Evolutionary conservation across 2,113 vertebrate species (phyloP).

Genomic region (Orycteropus afer): DNA sequence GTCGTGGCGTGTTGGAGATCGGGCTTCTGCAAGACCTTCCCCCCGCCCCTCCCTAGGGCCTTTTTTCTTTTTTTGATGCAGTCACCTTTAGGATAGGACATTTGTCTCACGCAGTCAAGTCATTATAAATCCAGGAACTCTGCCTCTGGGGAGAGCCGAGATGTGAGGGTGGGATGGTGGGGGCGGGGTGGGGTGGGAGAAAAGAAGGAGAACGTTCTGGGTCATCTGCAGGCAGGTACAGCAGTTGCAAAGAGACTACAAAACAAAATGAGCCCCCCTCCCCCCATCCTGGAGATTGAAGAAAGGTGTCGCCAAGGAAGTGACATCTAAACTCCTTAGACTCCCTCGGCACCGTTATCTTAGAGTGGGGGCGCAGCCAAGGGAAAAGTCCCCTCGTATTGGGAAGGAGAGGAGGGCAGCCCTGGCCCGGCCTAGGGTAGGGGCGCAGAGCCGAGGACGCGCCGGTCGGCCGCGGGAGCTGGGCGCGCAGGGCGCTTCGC

Average conservation of each 20-base stretch:
- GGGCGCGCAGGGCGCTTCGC: conserved; percentile 14
- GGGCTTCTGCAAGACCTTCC: neutral
- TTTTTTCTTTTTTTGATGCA: conserved; percentile 64
- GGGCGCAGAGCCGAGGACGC: neutral
- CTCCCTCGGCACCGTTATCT: neutral
- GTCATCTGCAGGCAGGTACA: conserved; percentile 81
- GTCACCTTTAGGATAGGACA: conserved; percentile 84
- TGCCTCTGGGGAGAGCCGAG: conserved; percentile 70
- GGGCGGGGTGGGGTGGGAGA: neutral
- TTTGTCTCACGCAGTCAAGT: conserved; percentile 73
- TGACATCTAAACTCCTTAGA: conserved; percentile 55
- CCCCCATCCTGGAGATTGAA: conserved; percentile 28
- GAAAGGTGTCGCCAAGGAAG: conserved; percentile 66
- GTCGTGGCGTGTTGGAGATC: neutral
- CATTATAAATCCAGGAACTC: conserved; percentile 81
- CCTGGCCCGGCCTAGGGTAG: neutral
- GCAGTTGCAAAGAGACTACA: conserved; percentile 63
- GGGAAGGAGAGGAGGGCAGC: conserved; percentile 41
- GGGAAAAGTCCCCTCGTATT: neutral
- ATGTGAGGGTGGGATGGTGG: conserved; percentile 24
- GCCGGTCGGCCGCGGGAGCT: neutral
- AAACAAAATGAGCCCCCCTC: conserved; percentile 40
- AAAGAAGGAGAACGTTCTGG: conserved; percentile 54
- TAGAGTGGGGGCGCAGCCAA: neutral
- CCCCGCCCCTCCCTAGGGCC: no score